A percentile compares a stretch with the other conserved stretches of the same genome.
Conservation (phyloP, 1,140 invertebrate genomes). For the Carposina sasakii region DNA sequence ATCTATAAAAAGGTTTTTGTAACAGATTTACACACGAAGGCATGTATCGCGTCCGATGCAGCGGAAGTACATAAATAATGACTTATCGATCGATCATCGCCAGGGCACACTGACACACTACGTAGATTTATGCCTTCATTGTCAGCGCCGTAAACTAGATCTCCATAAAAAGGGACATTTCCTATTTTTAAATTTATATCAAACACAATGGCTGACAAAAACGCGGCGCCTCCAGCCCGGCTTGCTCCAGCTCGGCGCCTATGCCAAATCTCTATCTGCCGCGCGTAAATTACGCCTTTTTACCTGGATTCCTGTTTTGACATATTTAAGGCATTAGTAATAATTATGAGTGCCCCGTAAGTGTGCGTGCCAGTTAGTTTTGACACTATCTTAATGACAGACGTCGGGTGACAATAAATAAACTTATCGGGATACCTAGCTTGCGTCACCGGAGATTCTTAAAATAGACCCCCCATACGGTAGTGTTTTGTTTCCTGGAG, state of each 20-base stretch:
- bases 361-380: slow-evolving; percentile 61
- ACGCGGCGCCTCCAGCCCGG: slow-evolving; percentile 52
- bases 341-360: slow-evolving; percentile 65
- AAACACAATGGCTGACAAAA: slow-evolving; percentile 72
- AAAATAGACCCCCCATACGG: slow-evolving; percentile 61
- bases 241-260: slow-evolving; percentile 52
- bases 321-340: slow-evolving; percentile 73
- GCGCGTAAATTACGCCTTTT: slow-evolving; percentile 72
- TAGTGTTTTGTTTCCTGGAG: slow-evolving; percentile 21
- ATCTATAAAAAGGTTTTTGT: no score
- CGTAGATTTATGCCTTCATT: slow-evolving; percentile 69
- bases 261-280: slow-evolving; percentile 71
- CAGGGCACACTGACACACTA: slow-evolving; percentile 45
- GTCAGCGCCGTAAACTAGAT: slow-evolving; percentile 69
- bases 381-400: slow-evolving; percentile 72
- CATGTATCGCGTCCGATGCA: slow-evolving; percentile 33
- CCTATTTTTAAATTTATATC: slow-evolving; percentile 72
- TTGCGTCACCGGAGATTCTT: slow-evolving; percentile 45
- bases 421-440: slow-evolving; percentile 55
- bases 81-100: slow-evolving; percentile 70
- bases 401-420: slow-evolving; percentile 68
- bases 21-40: slow-evolving; percentile 36
- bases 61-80: slow-evolving; percentile 70
- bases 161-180: slow-evolving; percentile 71
- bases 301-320: slow-evolving; percentile 73